Evolutionary conservation across 30 jellyfish, hydroid and myxozoan genomes (phyloP).

Genomic region (Hydractinia echinata): DNA sequence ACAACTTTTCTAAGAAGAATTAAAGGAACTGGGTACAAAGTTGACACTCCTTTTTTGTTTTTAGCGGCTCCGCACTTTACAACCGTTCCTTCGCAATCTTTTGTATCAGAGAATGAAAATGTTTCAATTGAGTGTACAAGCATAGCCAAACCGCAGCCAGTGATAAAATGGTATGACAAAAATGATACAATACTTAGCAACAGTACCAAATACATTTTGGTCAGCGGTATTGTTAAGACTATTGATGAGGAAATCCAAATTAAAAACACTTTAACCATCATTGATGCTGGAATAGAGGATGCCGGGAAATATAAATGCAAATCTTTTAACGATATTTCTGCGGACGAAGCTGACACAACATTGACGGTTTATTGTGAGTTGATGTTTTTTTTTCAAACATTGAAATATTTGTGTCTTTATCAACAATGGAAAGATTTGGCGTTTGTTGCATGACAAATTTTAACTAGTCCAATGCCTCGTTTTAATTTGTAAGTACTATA

Average conservation of each 20-base stretch:
- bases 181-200: background rate
- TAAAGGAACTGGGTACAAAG: too few species aligned
- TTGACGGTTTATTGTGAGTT: slow-evolving; percentile 4
- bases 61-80: slow-evolving; percentile 22
- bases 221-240: background rate
- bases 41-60: background rate
- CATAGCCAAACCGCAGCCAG: background rate
- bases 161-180: background rate
- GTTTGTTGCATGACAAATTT: too few species aligned
- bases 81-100: background rate
- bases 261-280: background rate
- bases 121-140: background rate
- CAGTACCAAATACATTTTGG: background rate
- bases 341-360: slow-evolving; percentile 2
- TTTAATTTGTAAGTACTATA: too few species aligned
- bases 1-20: too few species aligned
- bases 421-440: too few species aligned
- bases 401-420: too few species aligned
- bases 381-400: too few species aligned
- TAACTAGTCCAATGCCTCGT: too few species aligned
- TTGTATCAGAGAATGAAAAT: background rate
- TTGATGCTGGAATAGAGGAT: background rate
- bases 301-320: background rate
- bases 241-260: background rate
- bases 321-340: slow-evolving; percentile 2